Base-by-base conservation (phyloP, 2,888 invertebrate species). In the Bellardia pandia region DNA sequence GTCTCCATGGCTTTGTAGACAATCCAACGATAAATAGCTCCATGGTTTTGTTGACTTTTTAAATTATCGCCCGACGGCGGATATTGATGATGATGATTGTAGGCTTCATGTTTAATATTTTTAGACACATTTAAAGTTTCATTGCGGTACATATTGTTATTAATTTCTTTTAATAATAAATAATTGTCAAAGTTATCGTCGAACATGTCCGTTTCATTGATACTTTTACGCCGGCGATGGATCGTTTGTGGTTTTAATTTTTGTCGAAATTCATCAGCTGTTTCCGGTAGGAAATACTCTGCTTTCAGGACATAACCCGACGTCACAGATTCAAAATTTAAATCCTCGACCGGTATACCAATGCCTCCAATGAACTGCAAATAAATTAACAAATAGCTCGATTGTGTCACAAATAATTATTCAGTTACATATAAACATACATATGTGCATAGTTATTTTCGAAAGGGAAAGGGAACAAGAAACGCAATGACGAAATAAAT, bases 1-100 rank as follows among this genome's bases (percentile, higher is more conserved):
- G 90, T 90, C 89, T 93, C 93, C 48, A 93, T 90, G 74, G 90
- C 90, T 6, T 90, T 91, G 84, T 93, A 93, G 16, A 93, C 88
- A 37, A 91, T 88, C 93, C 93, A 93, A 5, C 93, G 92, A 74
- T 92, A 92, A 3, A 89, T 80, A 0, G 89, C 82, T 3, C 90
- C 90, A 72, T 89, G 89, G 40, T 86, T 88, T 3, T 80, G 75
- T 71, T 89, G 81, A 33, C 58, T 84, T 45, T 88, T 66, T 23
- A 56, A 86, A 85, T 84, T 85, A 68, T 48, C 58, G 56, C 40
- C 66, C 0, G 30, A 33, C 37, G 13, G 3, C 40, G 13, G 2
- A 8, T 16, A 6, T 48, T 68, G 16, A 16, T 48, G 37, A 33
- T 60, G 6, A 6, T 14, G 48, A 5, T 58, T 71, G 5, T 40